Conservation (phyloP, 2,888 invertebrate genomes). For the Dendrolimus houi region DNA sequence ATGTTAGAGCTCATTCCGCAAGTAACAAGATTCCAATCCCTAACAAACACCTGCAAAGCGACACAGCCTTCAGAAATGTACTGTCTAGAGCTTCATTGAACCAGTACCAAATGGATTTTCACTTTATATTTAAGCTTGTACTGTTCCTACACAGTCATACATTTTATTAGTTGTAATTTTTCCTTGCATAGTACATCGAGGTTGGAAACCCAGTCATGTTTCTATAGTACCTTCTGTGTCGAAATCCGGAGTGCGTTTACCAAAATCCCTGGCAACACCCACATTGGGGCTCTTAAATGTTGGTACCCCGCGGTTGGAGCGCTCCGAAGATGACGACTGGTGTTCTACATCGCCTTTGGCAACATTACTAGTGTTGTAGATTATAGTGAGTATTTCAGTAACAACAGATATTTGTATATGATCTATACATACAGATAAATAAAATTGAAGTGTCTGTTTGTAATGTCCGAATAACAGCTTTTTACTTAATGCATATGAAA, state of each 20-base stretch:
- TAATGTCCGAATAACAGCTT: too few relatives aligned
- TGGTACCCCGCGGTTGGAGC: conserved; percentile 48
- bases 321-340: conserved; percentile 37
- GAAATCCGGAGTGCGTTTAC: conserved; percentile 56
- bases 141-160: conserved; percentile 10
- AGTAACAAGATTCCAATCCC: conserved; percentile 20
- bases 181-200: conserved; percentile 17
- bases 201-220: conserved; percentile 26
- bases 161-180: conserved; percentile 20
- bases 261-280: conserved; percentile 62
- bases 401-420: too few relatives aligned
- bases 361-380: conserved; percentile 12
- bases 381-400: too few relatives aligned
- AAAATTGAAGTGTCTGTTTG: too few relatives aligned
- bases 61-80: conserved; percentile 18
- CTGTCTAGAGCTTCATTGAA: conserved; percentile 13
- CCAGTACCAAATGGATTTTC: conserved; percentile 38
- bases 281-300: conserved; percentile 62
- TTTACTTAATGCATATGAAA: too few relatives aligned
- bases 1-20: conserved; percentile 10
- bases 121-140: conserved; percentile 20
- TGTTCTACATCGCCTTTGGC: conserved; percentile 55
- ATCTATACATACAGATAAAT: too few relatives aligned
- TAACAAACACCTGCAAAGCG: conserved; percentile 29
- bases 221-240: conserved; percentile 51